Conservation (phyloP, 2,797 vertebrate species). For the Pitangus sulphuratus region DNA sequence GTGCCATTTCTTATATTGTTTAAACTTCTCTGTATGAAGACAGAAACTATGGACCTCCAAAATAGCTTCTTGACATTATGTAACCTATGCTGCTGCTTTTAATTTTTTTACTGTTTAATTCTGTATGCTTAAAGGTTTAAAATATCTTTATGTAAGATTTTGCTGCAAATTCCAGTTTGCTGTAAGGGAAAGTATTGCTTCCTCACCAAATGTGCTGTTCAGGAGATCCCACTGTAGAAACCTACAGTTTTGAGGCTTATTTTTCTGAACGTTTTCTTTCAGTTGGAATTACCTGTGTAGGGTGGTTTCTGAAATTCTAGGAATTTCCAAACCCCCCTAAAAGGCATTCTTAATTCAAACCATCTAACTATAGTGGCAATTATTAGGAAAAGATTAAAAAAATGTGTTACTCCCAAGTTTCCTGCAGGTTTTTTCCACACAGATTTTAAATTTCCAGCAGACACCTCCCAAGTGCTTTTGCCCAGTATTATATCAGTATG, state of each 20-base stretch:
- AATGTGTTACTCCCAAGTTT: neutral
- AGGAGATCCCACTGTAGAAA: neutral
- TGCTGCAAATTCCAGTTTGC: slow-evolving; percentile 79
- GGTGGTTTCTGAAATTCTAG: neutral
- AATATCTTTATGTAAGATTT: slow-evolving; percentile 55
- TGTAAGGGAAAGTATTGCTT: slow-evolving; percentile 27
- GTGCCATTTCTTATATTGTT: neutral
- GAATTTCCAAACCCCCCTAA: neutral
- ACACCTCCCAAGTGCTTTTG: neutral
- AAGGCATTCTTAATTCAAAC: neutral
- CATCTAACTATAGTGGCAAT: neutral
- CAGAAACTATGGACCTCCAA: neutral
- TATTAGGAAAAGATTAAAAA: neutral
- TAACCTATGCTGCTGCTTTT: slow-evolving; percentile 1
- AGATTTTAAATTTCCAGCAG: neutral
- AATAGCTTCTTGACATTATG: neutral
- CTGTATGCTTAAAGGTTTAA: slow-evolving; percentile 82
- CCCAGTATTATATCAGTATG: neutral
- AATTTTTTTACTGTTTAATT: slow-evolving; percentile 25
- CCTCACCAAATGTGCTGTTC: neutral
- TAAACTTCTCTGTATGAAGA: neutral
- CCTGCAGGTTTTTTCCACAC: neutral
- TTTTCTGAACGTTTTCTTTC: neutral
- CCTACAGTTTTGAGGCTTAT: neutral
- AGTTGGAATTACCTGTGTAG: neutral